These are phyloP conservation scores for Trichechus manatus DNA, from an alignment of 2,113 vertebrate genomes.

Conservation along the genomic window DNA sequence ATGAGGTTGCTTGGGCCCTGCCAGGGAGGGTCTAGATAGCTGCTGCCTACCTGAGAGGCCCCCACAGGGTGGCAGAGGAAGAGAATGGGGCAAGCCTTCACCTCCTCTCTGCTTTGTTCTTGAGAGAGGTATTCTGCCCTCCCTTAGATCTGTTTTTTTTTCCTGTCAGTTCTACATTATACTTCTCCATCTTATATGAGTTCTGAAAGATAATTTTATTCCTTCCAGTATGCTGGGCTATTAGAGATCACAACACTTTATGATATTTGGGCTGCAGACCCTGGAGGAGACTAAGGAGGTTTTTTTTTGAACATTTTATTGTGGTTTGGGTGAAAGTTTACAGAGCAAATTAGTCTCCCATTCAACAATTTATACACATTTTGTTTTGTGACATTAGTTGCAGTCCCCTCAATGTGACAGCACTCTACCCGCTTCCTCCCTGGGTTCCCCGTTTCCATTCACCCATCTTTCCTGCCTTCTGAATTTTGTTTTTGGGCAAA, in stretches of 20 bases:
- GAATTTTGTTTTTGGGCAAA: too few species aligned
- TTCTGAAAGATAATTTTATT: neutral
- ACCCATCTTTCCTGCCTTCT: too few species aligned
- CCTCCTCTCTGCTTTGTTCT: conserved; percentile 32
- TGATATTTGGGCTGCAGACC: neutral
- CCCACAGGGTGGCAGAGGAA: neutral
- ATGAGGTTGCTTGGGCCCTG: neutral
- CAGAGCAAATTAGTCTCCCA: too few species aligned
- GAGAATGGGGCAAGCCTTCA: neutral
- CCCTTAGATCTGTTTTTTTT: neutral
- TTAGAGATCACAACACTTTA: neutral
- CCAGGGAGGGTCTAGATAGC: neutral
- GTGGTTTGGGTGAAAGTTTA: too few species aligned
- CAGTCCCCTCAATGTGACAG: too few species aligned
- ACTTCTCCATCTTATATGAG: neutral
- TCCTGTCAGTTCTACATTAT: neutral
- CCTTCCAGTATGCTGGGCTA: neutral
- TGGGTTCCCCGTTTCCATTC: too few species aligned
- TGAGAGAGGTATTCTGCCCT: neutral
- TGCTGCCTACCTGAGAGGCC: neutral
- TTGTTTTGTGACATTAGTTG: too few species aligned
- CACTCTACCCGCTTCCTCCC: too few species aligned
- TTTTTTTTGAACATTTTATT: neutral
- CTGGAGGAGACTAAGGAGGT: neutral
- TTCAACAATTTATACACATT: too few species aligned